Evolutionary conservation across 2,797 vertebrate genomes (phyloP), one percentile per base, ranked within the genome.

Genomic region (Emys orbicularis): DNA sequence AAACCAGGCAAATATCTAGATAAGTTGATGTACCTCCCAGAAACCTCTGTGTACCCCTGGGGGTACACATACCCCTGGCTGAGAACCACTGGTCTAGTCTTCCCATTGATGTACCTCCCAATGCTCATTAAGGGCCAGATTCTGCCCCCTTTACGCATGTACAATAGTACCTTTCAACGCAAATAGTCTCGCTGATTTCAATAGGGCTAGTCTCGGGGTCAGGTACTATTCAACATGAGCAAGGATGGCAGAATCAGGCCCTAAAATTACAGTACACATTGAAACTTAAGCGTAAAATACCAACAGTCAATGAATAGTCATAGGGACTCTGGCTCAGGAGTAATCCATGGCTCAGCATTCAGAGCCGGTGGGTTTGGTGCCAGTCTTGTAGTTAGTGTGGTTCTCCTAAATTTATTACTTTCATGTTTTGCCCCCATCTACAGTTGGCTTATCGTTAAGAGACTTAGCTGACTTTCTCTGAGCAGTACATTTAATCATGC

Each of bases 391-490:
- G 84, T 93, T 88, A 56, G 82, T 86, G 86, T 90, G 87, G 83
- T 44, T 88, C 93, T 88, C 84, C 87, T 86, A 79, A 92, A 50
- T 52, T 47, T 93, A 90, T 89, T 87, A 79, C 80, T 85, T 83
- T 86, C 74, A 56, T 18, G 86, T 79, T 96, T 74, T 76, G 86
- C 72, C 76, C 86, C 47, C 23, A 80, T 89, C 79, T 49, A 89
- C 3, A 25, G 56, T n/a, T 52, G 79, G 59, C 80, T 88, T 54
- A 10, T 41, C 89, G 79, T 34, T 27, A 76, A 34, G 59, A 79
- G 94, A 86, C 95, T 72, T 93, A 87, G 76, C 56, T 90, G 87
- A 94, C 79, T 86, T 81, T 82, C 80, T 90, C 65, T 52, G 31
- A 89, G 85, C 21, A 23, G 57, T 76, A 84, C 41, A 44, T 88